phyloP scores from a whole-genome alignment of 2,113 vertebrate species.

The Oreochromis niloticus region DNA sequence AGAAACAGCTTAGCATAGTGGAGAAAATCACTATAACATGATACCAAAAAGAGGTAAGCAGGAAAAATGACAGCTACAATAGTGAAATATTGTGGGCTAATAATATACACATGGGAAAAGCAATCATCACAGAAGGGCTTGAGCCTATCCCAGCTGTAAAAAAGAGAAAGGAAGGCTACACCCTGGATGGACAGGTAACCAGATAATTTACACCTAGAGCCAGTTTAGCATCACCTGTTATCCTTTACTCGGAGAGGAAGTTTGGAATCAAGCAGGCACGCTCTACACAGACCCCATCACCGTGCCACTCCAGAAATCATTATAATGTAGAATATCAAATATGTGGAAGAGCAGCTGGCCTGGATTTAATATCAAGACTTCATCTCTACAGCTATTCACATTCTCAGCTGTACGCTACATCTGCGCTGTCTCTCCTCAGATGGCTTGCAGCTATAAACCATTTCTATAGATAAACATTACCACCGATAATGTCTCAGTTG shows the following conservation, averaged over 20 bases:
- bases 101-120: neutral
- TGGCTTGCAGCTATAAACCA: constrained; percentile 3
- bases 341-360: neutral
- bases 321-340: neutral
- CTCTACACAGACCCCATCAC: neutral
- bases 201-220: neutral
- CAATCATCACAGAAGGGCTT: neutral
- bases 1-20: neutral
- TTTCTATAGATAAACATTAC: constrained; percentile 1
- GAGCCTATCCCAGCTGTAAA: neutral
- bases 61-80: neutral
- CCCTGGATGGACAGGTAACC: neutral
- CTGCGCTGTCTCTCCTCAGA: neutral
- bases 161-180: neutral
- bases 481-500: constrained; percentile 12
- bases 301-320: neutral
- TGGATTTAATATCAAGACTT: neutral
- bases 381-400: neutral
- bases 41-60: neutral
- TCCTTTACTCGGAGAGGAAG: neutral
- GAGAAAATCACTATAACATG: neutral
- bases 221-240: neutral
- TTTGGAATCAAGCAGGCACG: neutral
- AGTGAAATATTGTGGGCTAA: neutral
- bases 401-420: neutral